phyloP scores from a whole-genome alignment of 2,888 invertebrate species.

The Microdon myrmicae region DNA sequence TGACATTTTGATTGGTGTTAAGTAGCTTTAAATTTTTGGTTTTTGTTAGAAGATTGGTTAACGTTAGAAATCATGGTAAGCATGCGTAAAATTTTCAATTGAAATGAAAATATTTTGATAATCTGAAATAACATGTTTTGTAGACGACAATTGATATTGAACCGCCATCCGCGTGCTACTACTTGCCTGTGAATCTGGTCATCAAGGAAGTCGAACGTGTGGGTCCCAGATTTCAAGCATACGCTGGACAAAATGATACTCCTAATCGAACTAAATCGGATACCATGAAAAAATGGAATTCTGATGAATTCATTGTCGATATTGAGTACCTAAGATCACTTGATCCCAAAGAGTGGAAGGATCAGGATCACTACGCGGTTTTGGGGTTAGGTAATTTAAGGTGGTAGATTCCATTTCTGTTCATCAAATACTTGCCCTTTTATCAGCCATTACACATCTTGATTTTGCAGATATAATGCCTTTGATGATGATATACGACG shows the following conservation, averaged over 20 bases:
- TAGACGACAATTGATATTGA: too few species aligned
- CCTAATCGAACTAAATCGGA: conserved; percentile 46
- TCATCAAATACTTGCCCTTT: conserved; percentile 12
- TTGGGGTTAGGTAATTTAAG: conserved; percentile 81
- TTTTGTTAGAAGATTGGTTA: conserved; percentile 1
- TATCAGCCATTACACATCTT: neutral
- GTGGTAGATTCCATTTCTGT: conserved; percentile 50
- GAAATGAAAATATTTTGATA: too few species aligned
- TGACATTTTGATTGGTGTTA: too few species aligned
- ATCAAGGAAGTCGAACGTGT: conserved; percentile 41
- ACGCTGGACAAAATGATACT: conserved; percentile 26
- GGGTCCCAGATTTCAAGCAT: conserved; percentile 31
- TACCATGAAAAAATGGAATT: conserved; percentile 60
- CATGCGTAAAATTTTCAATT: too few species aligned
- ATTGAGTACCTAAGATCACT: conserved; percentile 85
- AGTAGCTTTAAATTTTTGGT: conserved; percentile 3
- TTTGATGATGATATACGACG: conserved; percentile 93
- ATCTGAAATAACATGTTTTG: too few species aligned
- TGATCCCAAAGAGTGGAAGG: conserved; percentile 97
- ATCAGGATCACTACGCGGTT: conserved; percentile 97
- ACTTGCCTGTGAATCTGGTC: conserved; percentile 19
- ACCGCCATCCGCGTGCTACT: conserved; percentile 14
- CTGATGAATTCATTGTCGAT: conserved; percentile 75
- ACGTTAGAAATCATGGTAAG: conserved; percentile 1
- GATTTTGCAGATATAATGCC: conserved; percentile 78